A percentile compares a stretch with the other conserved stretches of the same genome.
phyloP scores from a whole-genome alignment of 1,140 invertebrate genomes.

The Lordiphosa stackelbergi region DNA sequence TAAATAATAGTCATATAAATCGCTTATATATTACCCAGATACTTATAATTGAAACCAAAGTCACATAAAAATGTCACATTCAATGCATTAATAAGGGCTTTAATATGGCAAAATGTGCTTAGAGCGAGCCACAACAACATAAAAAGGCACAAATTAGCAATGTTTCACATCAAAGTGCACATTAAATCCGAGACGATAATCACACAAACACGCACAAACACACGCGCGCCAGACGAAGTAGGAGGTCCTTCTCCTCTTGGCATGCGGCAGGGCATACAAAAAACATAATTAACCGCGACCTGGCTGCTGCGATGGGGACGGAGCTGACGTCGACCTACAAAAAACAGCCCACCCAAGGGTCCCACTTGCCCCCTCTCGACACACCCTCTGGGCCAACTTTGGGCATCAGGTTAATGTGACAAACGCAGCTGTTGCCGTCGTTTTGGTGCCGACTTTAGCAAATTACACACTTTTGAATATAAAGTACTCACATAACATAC shows the following conservation, averaged over 20 bases:
- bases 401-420: conserved; percentile 65
- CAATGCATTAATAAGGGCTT: conserved; percentile 30
- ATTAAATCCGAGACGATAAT: conserved; percentile 71
- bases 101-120: conserved; percentile 21
- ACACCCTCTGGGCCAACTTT: conserved; percentile 9
- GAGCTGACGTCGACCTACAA: conserved; percentile 15
- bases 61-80: conserved; percentile 31
- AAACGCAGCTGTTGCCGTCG: conserved; percentile 55
- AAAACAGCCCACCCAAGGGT: conserved; percentile 15
- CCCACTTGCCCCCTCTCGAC: not conserved
- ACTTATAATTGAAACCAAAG: conserved; percentile 42
- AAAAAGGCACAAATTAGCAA: conserved; percentile 61
- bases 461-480: conserved; percentile 75
- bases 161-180: conserved; percentile 73
- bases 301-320: conserved; percentile 21
- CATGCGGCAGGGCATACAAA: conserved; percentile 60
- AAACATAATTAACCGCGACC: conserved; percentile 73
- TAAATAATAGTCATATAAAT: conserved; percentile 6
- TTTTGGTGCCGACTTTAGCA: conserved; percentile 52
- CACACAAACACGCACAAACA: conserved; percentile 47
- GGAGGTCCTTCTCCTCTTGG: conserved; percentile 29
- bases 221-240: conserved; percentile 15
- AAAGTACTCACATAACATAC: conserved; percentile 62
- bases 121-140: conserved; percentile 29
- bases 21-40: conserved; percentile 1